Conservation (phyloP, 2,797 vertebrate genomes). For the Antennarius maculatus region DNA sequence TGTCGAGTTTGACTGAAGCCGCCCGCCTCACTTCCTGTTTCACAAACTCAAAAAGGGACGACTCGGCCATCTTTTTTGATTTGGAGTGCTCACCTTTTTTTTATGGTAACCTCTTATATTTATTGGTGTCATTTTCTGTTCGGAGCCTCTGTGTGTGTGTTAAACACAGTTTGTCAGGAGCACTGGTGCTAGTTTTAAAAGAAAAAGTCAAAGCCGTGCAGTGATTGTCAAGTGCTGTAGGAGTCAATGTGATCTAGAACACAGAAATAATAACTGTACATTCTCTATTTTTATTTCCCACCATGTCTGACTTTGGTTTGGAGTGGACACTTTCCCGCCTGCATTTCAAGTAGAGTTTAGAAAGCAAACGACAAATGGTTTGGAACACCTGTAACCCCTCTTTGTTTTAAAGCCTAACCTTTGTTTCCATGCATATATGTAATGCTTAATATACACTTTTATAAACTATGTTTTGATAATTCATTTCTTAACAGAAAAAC, state of each 20-base stretch:
- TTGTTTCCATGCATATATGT: constrained; percentile 79
- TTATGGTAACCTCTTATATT: constrained; percentile 73
- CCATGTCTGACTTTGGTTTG: constrained; percentile 28
- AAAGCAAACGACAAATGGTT: constrained; percentile 50
- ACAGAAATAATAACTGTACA: constrained; percentile 73
- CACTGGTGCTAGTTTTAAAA: constrained; percentile 75
- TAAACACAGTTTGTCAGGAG: constrained; percentile 61
- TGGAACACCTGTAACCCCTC: constrained; percentile 59
- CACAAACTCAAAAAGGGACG: constrained; percentile 45
- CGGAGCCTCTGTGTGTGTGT: constrained; percentile 50
- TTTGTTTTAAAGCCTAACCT: constrained; percentile 59
- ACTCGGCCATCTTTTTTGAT: background rate
- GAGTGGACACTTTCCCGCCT: constrained; percentile 61
- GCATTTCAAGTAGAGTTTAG: constrained; percentile 68
- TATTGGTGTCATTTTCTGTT: constrained; percentile 72
- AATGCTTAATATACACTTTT: constrained; percentile 85
- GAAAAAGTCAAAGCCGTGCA: constrained; percentile 65
- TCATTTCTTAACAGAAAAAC: constrained; percentile 83
- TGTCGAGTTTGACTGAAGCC: constrained; percentile 4
- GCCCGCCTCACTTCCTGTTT: constrained; percentile 4
- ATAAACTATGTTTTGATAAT: constrained; percentile 87
- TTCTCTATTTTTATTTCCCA: constrained; percentile 47
- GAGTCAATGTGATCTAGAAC: constrained; percentile 74
- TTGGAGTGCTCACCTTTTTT: constrained; percentile 23
- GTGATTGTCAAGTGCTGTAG: constrained; percentile 78